Percentiles rank a stretch among this genome's conserved stretches.
These are phyloP conservation scores for Apis laboriosa DNA, from an alignment of 1,140 invertebrate genomes.

Conservation along the genomic window DNA sequence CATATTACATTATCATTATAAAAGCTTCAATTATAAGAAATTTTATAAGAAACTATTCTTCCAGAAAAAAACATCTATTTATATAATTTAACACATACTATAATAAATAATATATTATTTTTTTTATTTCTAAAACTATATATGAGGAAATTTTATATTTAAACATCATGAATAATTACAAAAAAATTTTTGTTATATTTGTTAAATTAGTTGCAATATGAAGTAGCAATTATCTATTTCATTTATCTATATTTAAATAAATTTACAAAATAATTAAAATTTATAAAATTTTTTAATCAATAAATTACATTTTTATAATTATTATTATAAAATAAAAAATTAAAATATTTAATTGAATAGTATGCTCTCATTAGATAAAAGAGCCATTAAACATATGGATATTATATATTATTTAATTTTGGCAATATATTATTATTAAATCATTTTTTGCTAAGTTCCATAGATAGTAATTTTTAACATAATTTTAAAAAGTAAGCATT, in stretches of 20 bases:
- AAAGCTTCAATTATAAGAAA: conserved; percentile 3
- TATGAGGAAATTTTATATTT: conserved; percentile 31
- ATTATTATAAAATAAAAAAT: conserved; percentile 1
- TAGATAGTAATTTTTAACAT: conserved; percentile 1
- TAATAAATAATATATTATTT: conserved; percentile 40
- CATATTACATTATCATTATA: conserved; percentile 9
- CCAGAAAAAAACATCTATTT: conserved; percentile 43
- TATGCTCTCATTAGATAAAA: conserved; percentile 36
- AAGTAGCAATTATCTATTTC: conserved; percentile 23
- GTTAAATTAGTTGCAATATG: conserved; percentile 51
- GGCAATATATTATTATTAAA: conserved; percentile 35
- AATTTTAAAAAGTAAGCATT: background rate
- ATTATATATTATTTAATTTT: conserved; percentile 20
- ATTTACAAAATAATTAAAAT: background rate
- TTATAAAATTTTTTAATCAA: background rate
- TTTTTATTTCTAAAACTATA: conserved; percentile 46
- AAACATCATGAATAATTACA: conserved; percentile 32
- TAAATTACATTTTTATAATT: conserved; percentile 13
- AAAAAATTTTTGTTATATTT: conserved; percentile 36
- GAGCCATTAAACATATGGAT: conserved; percentile 47
- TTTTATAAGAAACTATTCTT: conserved; percentile 38
- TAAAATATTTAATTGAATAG: conserved; percentile 27
- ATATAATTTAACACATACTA: conserved; percentile 41
- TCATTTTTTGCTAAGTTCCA: conserved; percentile 58
- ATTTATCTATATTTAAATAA: conserved; percentile 8